Evolutionary conservation across 2,888 invertebrate genomes (phyloP).

Genomic region (Drosophila setosimentum): DNA sequence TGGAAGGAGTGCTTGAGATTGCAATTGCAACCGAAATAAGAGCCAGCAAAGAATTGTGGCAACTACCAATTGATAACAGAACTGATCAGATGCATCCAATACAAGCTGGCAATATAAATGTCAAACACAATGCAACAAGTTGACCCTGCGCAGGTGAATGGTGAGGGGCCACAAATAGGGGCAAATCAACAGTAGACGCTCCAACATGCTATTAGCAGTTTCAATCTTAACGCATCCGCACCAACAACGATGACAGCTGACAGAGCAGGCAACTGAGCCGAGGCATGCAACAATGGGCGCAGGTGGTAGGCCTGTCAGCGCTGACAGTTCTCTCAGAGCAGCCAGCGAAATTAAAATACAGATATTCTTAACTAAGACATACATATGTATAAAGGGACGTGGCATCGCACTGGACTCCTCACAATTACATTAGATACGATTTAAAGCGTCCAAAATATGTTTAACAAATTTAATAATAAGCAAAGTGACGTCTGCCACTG

Average conservation of each 20-base stretch:
- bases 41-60: slow-evolving; percentile 7
- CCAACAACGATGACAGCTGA: slow-evolving; percentile 38
- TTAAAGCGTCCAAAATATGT: background rate
- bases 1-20: background rate
- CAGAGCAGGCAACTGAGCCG: slow-evolving; percentile 30
- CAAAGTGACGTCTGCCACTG: background rate
- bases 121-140: slow-evolving; percentile 39
- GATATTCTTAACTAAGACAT: background rate
- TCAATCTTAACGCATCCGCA: background rate
- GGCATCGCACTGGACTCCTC: background rate
- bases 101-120: slow-evolving; percentile 56
- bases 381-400: background rate
- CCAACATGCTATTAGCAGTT: background rate
- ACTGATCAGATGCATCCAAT: slow-evolving; percentile 61
- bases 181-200: slow-evolving; percentile 22
- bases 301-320: slow-evolving; percentile 36
- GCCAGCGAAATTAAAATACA: slow-evolving; percentile 1
- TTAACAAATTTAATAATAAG: background rate
- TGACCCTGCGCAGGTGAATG: slow-evolving; percentile 28
- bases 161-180: slow-evolving; percentile 3
- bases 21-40: slow-evolving; percentile 22
- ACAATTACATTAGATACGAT: background rate
- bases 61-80: slow-evolving; percentile 30
- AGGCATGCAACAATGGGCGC: slow-evolving; percentile 11
- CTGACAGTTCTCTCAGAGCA: slow-evolving; percentile 39